phyloP scores from a whole-genome alignment of 2,797 vertebrate species.

The Avahi laniger region DNA sequence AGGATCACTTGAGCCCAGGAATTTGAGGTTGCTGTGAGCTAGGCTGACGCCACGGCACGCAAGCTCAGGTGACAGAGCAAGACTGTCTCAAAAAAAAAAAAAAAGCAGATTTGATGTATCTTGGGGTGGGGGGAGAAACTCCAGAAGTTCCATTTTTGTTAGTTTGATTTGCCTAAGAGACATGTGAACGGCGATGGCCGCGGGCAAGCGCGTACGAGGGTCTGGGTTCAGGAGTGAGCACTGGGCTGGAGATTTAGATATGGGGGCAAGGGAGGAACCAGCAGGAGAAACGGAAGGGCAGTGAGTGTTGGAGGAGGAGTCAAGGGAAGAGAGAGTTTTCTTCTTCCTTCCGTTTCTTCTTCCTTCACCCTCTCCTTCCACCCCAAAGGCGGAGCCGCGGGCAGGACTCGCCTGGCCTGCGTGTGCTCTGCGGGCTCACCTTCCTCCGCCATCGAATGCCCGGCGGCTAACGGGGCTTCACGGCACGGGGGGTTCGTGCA shows the following conservation, averaged over 20 bases:
- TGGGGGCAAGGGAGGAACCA: neutral
- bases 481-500: neutral
- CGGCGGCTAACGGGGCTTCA: neutral
- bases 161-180: neutral
- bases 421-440: neutral
- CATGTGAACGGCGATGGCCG: neutral
- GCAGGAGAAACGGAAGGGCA: neutral
- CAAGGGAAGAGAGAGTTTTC: neutral
- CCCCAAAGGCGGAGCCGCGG: neutral
- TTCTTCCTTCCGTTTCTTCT: neutral
- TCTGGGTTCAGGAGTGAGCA: neutral
- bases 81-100: neutral
- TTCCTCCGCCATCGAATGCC: neutral
- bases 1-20: neutral
- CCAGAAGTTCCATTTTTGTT: neutral
- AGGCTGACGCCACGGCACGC: neutral
- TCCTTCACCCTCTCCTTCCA: neutral
- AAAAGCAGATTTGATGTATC: neutral
- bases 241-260: neutral
- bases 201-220: neutral
- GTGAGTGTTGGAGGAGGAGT: neutral
- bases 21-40: neutral
- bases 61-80: neutral
- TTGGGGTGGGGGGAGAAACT: fast-evolving
- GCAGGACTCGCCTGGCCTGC: no score